phyloP scores from a whole-genome alignment of 2,888 invertebrate genomes.

The Polymixis lichenea region DNA sequence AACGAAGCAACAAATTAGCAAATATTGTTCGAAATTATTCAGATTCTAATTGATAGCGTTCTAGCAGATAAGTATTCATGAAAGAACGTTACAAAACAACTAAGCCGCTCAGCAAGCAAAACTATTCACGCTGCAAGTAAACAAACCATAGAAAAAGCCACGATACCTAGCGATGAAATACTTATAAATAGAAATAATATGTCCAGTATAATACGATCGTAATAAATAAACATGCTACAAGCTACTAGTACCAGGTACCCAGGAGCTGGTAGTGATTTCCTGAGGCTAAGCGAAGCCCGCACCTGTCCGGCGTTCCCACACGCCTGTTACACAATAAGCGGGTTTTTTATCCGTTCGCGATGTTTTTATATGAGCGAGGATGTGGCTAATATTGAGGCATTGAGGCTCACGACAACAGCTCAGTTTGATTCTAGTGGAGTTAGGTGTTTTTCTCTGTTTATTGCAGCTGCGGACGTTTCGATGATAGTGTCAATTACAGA shows the following conservation, averaged over 20 bases:
- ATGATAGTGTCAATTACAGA: neutral
- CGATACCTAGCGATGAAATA: conserved; percentile 12
- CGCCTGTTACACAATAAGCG: conserved; percentile 83
- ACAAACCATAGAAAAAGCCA: conserved; percentile 22
- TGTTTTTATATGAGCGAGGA: conserved; percentile 78
- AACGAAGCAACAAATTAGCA: no score
- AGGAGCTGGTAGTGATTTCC: conserved; percentile 84
- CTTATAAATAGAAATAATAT: conserved; percentile 51
- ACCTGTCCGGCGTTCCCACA: conserved; percentile 86
- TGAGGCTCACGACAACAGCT: conserved; percentile 48
- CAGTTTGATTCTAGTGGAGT: conserved; percentile 11
- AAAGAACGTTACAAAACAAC: neutral
- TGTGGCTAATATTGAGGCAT: conserved; percentile 70
- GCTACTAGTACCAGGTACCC: conserved; percentile 62
- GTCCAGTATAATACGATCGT: conserved; percentile 55
- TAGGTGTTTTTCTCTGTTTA: neutral
- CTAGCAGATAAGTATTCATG: neutral
- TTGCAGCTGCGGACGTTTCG: neutral
- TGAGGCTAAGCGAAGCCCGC: conserved; percentile 78
- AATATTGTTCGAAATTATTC: no score
- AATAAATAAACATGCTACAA: conserved; percentile 68
- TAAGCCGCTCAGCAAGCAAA: neutral
- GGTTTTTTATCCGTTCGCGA: conserved; percentile 85
- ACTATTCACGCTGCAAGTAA: conserved; percentile 24
- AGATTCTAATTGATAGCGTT: neutral